Percentiles rank a stretch among this genome's conserved stretches.
phyloP scores from a whole-genome alignment of 2,888 invertebrate genomes.

The Gymnosoma rotundatum region DNA sequence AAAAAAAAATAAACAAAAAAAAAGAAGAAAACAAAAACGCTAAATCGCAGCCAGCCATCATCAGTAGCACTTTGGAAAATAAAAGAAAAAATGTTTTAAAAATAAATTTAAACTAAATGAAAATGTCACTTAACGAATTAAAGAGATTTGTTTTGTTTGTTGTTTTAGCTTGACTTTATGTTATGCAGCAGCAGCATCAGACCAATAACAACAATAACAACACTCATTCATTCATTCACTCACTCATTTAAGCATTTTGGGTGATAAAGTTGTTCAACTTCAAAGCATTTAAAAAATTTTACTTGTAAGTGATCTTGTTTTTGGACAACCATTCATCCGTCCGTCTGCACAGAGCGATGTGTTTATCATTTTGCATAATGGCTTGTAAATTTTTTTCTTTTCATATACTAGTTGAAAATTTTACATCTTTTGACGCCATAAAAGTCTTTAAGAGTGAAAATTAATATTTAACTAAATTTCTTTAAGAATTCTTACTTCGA shows the following conservation, averaged over 20 bases:
- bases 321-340: slow-evolving; percentile 15
- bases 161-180: slow-evolving; percentile 43
- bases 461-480: slow-evolving; percentile 51
- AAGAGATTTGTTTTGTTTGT: slow-evolving; percentile 67
- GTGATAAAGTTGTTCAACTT: slow-evolving; percentile 64
- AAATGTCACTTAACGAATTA: slow-evolving; percentile 69
- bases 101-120: slow-evolving; percentile 68
- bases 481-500: slow-evolving; percentile 9
- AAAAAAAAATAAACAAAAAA: not conserved
- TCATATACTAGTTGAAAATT: slow-evolving; percentile 5
- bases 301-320: slow-evolving; percentile 59
- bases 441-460: slow-evolving; percentile 60
- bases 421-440: slow-evolving; percentile 60
- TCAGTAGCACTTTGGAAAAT: slow-evolving; percentile 24
- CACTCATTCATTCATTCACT: slow-evolving; percentile 35
- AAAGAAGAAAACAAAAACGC: not conserved
- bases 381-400: slow-evolving; percentile 16
- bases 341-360: not conserved
- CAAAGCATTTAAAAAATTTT: slow-evolving; percentile 64
- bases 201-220: slow-evolving; percentile 1
- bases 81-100: slow-evolving; percentile 50
- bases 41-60: slow-evolving; percentile 37
- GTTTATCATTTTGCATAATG: slow-evolving; percentile 9
- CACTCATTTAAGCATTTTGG: slow-evolving; percentile 64
- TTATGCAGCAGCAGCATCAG: not conserved